Percentiles rank a stretch among this genome's conserved stretches.
phyloP scores from a whole-genome alignment of 1,140 invertebrate genomes.

The Hyles vespertilio region DNA sequence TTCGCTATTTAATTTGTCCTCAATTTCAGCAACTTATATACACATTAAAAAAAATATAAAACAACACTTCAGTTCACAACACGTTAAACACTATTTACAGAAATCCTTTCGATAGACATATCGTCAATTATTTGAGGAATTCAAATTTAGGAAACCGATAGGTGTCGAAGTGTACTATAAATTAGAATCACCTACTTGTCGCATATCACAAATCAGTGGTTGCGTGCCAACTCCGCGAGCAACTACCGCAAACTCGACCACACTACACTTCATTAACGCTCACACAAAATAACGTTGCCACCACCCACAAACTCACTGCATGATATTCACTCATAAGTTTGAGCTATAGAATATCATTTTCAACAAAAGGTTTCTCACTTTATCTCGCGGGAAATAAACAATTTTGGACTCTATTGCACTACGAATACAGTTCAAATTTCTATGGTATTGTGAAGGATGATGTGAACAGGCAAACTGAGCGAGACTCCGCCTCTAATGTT shows the following conservation, averaged over 20 bases:
- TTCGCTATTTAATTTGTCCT: slow-evolving; percentile 27
- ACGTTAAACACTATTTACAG: slow-evolving; percentile 1
- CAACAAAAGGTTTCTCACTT: slow-evolving; percentile 20
- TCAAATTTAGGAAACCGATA: neutral
- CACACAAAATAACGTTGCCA: slow-evolving; percentile 64
- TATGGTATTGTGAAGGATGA: slow-evolving; percentile 9
- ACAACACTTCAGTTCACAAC: slow-evolving; percentile 22
- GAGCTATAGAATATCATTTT: slow-evolving; percentile 26
- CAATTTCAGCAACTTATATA: slow-evolving; percentile 30
- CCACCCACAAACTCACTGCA: slow-evolving; percentile 20
- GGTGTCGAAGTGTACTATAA: neutral
- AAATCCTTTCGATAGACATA: neutral
- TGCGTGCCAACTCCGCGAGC: slow-evolving; percentile 66
- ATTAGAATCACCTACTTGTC: slow-evolving; percentile 28
- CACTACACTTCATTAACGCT: slow-evolving; percentile 67
- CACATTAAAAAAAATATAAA: slow-evolving; percentile 25
- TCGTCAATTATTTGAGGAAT: neutral
- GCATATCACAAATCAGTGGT: slow-evolving; percentile 61
- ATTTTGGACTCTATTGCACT: slow-evolving; percentile 22
- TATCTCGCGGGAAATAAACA: slow-evolving; percentile 7
- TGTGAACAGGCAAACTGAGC: slow-evolving; percentile 21
- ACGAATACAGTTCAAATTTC: slow-evolving; percentile 18
- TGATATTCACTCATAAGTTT: slow-evolving; percentile 28
- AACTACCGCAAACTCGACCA: slow-evolving; percentile 69
- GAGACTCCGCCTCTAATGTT: slow-evolving; percentile 50